These are phyloP conservation scores for Dendroctonus ponderosae DNA, from an alignment of 1,140 invertebrate genomes.

Conservation along the genomic window DNA sequence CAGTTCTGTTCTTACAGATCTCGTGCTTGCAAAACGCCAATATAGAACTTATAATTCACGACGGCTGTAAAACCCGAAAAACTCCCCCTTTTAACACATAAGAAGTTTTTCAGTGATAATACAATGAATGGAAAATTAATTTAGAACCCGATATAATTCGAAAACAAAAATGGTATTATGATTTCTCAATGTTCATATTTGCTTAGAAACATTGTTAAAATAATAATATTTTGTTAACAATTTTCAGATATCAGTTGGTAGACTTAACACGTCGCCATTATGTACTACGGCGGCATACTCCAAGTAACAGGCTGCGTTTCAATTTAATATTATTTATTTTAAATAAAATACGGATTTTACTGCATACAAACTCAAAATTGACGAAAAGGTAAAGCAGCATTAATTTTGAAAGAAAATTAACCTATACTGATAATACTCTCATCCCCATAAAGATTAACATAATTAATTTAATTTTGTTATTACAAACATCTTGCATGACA, in stretches of 20 bases:
- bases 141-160: too few species aligned
- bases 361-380: slow-evolving; percentile 28
- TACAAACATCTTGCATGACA: not conserved
- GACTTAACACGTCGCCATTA: too few species aligned
- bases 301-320: not conserved
- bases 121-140: too few species aligned
- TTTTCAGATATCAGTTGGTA: slow-evolving; percentile 2
- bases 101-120: too few species aligned
- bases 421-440: not conserved
- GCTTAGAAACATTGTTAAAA: too few species aligned
- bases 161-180: not conserved
- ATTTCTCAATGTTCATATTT: not conserved
- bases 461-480: not conserved
- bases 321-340: slow-evolving; percentile 32
- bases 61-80: too few species aligned
- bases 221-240: too few species aligned
- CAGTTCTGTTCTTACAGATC: too few species aligned
- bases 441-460: not conserved
- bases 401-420: not conserved
- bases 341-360: slow-evolving; percentile 29
- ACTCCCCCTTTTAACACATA: too few species aligned
- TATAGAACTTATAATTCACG: too few species aligned
- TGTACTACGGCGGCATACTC: not conserved
- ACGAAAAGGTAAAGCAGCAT: slow-evolving; percentile 29
- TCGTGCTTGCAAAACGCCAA: too few species aligned